phyloP scores from a whole-genome alignment of 2,888 invertebrate species.

The Ramazzottius varieornatus region DNA sequence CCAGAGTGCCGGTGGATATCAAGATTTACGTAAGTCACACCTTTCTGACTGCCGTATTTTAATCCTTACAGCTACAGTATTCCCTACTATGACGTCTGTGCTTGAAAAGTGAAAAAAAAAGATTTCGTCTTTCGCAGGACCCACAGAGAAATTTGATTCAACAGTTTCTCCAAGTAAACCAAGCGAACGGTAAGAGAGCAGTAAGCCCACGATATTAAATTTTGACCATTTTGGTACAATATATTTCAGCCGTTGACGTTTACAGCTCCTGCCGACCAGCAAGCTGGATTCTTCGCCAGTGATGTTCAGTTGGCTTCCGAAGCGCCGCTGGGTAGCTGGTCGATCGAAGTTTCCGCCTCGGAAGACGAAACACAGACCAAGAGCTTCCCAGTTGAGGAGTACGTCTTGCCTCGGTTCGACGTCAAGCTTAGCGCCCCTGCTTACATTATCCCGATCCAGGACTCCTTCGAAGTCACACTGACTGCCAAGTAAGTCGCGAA shows the following conservation, averaged over 20 bases:
- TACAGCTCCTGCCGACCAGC: slow-evolving; percentile 8
- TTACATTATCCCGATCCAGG: not conserved
- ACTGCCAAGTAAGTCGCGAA: not conserved
- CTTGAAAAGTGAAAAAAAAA: not conserved
- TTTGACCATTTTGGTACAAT: not conserved
- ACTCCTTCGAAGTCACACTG: not conserved
- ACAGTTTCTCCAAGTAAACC: not conserved
- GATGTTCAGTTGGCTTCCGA: slow-evolving; percentile 18
- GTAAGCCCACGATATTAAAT: not conserved
- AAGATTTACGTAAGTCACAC: slow-evolving; percentile 38
- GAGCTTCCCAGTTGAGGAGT: slow-evolving; percentile 56
- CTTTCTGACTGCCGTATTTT: not conserved
- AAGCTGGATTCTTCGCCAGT: slow-evolving; percentile 16
- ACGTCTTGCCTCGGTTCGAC: slow-evolving; percentile 18
- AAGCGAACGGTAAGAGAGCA: not conserved
- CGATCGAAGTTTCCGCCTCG: slow-evolving; percentile 13
- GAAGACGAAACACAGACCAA: slow-evolving; percentile 39
- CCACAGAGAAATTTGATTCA: slow-evolving; percentile 1
- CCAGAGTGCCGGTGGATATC: slow-evolving; percentile 33
- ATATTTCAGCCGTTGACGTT: not conserved
- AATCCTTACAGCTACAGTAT: no score
- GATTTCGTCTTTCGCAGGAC: not conserved
- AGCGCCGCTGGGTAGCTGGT: slow-evolving; percentile 22
- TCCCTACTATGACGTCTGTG: no score
- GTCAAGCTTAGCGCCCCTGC: not conserved